phyloP scores from a whole-genome alignment of 2,113 vertebrate species.

The Pogonocichla stellata region DNA sequence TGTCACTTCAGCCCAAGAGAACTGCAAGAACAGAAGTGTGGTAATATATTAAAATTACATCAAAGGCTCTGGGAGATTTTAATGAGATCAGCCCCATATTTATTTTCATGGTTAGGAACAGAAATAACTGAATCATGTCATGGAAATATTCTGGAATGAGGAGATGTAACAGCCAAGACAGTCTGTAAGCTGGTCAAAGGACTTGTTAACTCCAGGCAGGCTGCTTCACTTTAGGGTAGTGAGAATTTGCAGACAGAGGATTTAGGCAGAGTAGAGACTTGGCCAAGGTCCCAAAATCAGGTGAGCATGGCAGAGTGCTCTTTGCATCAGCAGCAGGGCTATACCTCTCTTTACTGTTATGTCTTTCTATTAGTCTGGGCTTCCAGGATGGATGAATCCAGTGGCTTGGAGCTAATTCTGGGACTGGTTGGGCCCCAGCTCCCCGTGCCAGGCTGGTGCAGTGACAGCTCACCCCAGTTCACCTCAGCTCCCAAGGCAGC shows the following conservation, averaged over 20 bases:
- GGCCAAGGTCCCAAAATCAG: not conserved
- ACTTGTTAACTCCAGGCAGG: not conserved
- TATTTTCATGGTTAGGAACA: conserved; percentile 45
- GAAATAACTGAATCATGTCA: conserved; percentile 57
- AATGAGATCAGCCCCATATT: conserved; percentile 51
- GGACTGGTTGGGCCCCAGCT: not conserved
- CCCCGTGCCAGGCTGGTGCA: not conserved
- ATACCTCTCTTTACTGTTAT: not conserved
- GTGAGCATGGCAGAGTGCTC: not conserved
- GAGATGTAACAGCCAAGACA: not conserved
- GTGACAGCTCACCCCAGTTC: not conserved
- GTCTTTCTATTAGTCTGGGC: not conserved
- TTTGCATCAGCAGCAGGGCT: not conserved
- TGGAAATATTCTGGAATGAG: conserved; percentile 47
- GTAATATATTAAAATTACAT: conserved; percentile 55
- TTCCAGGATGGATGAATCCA: not conserved
- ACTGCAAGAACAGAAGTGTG: not conserved
- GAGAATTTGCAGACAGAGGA: not conserved
- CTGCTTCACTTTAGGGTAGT: not conserved
- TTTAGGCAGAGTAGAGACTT: not conserved
- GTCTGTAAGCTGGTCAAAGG: not conserved
- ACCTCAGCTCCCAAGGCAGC: not conserved
- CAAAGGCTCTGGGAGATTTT: conserved; percentile 49
- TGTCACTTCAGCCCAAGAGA: conserved; percentile 61
- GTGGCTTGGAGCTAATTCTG: not conserved